Evolutionary conservation across 1,140 invertebrate species (phyloP).

Genomic region (Bombus terrestris): DNA sequence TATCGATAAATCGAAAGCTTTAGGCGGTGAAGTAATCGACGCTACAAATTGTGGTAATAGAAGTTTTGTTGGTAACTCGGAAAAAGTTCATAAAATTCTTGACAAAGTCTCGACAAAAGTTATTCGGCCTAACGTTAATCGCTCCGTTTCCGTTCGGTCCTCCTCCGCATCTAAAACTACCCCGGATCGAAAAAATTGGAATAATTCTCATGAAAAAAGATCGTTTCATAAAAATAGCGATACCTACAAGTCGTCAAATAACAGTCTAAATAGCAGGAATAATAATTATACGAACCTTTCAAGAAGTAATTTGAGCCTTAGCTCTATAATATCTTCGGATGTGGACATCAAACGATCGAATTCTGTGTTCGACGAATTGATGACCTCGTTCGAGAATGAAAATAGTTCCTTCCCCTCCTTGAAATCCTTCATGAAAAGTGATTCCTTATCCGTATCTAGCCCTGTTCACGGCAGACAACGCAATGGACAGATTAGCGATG

Average conservation of each 20-base stretch:
- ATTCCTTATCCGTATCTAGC: slow-evolving; percentile 72
- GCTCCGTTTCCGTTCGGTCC: slow-evolving; percentile 67
- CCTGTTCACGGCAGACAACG: slow-evolving; percentile 52
- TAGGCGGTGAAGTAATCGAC: slow-evolving; percentile 61
- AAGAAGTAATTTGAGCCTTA: slow-evolving; percentile 80
- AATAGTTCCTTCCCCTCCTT: slow-evolving; percentile 70
- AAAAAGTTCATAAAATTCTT: slow-evolving; percentile 55
- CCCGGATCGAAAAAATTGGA: slow-evolving; percentile 62
- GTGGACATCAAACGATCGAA: slow-evolving; percentile 75
- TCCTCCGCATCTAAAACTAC: slow-evolving; percentile 67
- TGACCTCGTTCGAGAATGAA: slow-evolving; percentile 83
- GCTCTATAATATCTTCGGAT: slow-evolving; percentile 78
- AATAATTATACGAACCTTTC: slow-evolving; percentile 72
- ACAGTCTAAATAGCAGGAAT: slow-evolving; percentile 45
- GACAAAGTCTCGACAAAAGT: slow-evolving; percentile 59
- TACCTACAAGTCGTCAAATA: slow-evolving; percentile 30
- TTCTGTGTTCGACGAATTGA: slow-evolving; percentile 82
- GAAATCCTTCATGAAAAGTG: slow-evolving; percentile 72
- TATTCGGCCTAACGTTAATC: slow-evolving; percentile 46
- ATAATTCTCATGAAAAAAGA: slow-evolving; percentile 5
- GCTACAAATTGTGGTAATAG: slow-evolving; percentile 24
- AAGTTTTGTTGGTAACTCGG: slow-evolving; percentile 29
- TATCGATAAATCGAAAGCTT: slow-evolving; percentile 74
- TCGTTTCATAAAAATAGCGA: slow-evolving; percentile 22
- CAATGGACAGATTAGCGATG: slow-evolving; percentile 73